Evolutionary conservation across 23 tunicate species (phyloP).

Genomic region (Halocynthia roretzi): DNA sequence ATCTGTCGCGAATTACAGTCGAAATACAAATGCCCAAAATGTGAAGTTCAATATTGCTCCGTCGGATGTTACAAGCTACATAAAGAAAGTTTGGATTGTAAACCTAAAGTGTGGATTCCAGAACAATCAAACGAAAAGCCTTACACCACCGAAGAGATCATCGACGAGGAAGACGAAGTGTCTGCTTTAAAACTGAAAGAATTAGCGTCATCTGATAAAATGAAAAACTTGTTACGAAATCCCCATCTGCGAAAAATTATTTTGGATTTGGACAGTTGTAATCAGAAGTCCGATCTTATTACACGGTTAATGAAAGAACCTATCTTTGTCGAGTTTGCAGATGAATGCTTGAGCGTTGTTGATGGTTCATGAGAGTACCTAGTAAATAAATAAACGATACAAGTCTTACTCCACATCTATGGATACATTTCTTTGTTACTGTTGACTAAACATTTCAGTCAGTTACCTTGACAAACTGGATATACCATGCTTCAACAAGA

Average conservation of each 20-base stretch:
- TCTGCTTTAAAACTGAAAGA: conserved; percentile 22
- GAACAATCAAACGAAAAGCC: background rate
- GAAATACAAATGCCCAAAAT: conserved; percentile 46
- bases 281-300: conserved; percentile 12
- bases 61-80: conserved; percentile 36
- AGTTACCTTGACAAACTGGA: too few species aligned
- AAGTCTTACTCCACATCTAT: too few species aligned
- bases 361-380: too few species aligned
- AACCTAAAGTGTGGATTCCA: background rate
- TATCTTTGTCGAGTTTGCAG: conserved; percentile 84
- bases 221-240: conserved; percentile 28
- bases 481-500: too few species aligned
- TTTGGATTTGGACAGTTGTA: conserved; percentile 17
- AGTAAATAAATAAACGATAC: too few species aligned
- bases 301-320: conserved; percentile 68
- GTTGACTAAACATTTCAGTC: too few species aligned
- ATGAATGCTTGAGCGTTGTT: conserved; percentile 40
- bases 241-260: conserved; percentile 49
- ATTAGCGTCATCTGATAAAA: conserved; percentile 10
- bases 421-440: too few species aligned
- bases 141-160: background rate
- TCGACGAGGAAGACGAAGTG: conserved; percentile 35
- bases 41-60: conserved; percentile 32
- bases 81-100: background rate
- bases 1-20: conserved; percentile 17